Base-by-base conservation (phyloP, 1,140 invertebrate genomes). In the Zaprionus nigranus region DNA sequence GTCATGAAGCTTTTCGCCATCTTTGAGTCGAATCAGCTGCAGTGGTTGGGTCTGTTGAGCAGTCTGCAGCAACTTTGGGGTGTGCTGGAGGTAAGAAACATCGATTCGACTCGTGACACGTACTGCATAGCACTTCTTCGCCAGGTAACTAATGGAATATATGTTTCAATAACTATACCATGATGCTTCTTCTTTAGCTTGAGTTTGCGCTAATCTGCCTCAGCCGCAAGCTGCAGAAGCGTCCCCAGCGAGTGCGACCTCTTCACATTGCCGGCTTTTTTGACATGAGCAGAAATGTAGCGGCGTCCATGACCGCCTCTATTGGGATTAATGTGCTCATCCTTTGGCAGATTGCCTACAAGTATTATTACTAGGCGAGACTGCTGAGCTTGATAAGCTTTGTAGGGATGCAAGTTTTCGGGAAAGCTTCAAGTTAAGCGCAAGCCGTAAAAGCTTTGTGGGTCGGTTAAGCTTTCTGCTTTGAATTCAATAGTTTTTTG, bases 331-430 rank as follows among this genome's bases (percentile, higher is more conserved):
- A 90, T 77, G 79, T 90, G 0, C 20, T 90, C 20, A 74, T 85
- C 1, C 72, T 88, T 0, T 75, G 76, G 3, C 85, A 88, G 36
- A 79, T 88, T 74, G 85, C 85, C 2, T 88, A 90, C 49, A 90
- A 84, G 53, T 65, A 81, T 26, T 88, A 84, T 70, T 72, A 61
- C 38, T 71, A 28, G n/a, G 2, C 6, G 5, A n/a, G n/a, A 0
- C 38, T n/a, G 15, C 4, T n/a, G n/a, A 46, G 40, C n/a, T 46
- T 46, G 6, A 7, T 17, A 11, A 51, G 20, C 46, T 24, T 22
- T 11, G 46, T 7, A 1, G 0, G 46, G 1, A 22, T 4, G 20
- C 3, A 22, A 51, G 46, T n/a, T 43, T 43, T n/a, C n/a, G 20
- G 3, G 9, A 22, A 22, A 24, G 46, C 46, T 22, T n/a, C 5